Percentiles rank a stretch among this genome's conserved stretches.
These are phyloP conservation scores for Mohoua ochrocephala DNA, from an alignment of 2,113 vertebrate species.

Conservation along the genomic window DNA sequence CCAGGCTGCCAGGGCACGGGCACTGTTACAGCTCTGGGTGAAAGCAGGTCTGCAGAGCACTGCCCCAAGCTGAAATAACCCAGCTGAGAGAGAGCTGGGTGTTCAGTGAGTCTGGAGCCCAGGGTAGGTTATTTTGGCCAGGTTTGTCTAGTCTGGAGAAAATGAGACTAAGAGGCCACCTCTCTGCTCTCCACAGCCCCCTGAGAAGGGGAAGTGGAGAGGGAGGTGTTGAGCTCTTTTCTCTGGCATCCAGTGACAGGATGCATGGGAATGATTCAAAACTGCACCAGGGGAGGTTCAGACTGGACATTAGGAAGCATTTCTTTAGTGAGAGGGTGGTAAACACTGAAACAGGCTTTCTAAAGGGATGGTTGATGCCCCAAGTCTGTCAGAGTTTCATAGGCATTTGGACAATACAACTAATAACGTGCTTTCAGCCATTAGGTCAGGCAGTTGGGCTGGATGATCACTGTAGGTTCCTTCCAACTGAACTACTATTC, in stretches of 20 bases:
- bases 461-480: accelerated
- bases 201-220: neutral
- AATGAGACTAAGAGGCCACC: neutral
- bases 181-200: neutral
- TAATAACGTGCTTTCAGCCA: accelerated
- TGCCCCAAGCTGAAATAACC: neutral
- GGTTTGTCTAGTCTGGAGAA: neutral
- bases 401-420: neutral
- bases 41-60: neutral
- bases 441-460: neutral
- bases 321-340: neutral
- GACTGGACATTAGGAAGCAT: neutral
- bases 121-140: neutral
- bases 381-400: neutral
- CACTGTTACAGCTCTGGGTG: neutral
- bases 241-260: neutral
- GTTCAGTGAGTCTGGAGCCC: neutral
- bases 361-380: neutral
- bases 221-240: neutral
- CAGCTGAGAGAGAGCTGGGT: neutral
- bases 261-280: accelerated
- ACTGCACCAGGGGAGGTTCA: neutral
- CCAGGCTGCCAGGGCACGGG: neutral
- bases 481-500: neutral
- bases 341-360: neutral